These are phyloP conservation scores for Phrixothrix hirtus DNA, from an alignment of 2,888 invertebrate genomes.

Conservation along the genomic window DNA sequence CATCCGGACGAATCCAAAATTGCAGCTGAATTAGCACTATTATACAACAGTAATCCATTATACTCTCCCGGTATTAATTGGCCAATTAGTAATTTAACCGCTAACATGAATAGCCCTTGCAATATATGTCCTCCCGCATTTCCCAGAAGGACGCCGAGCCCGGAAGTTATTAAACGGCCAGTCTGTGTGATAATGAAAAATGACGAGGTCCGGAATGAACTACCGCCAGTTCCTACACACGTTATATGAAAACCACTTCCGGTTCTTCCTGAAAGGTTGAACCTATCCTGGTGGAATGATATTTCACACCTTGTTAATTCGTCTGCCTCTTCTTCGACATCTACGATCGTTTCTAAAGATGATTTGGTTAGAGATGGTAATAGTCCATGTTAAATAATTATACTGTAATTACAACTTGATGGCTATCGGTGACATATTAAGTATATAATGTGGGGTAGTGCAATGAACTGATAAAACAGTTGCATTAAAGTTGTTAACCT, in stretches of 20 bases:
- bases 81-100: conserved; percentile 46
- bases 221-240: conserved; percentile 58
- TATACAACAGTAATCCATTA: conserved; percentile 62
- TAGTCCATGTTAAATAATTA: conserved; percentile 45
- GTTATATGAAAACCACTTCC: conserved; percentile 86
- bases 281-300: conserved; percentile 58
- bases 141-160: conserved; percentile 49
- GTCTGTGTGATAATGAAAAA: conserved; percentile 69
- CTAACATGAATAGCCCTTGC: conserved; percentile 42
- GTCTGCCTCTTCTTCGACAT: conserved; percentile 52
- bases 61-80: conserved; percentile 58
- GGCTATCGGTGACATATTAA: not conserved
- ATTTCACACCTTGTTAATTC: conserved; percentile 54
- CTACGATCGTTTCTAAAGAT: conserved; percentile 40
- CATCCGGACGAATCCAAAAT: conserved; percentile 63
- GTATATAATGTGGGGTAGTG: conserved; percentile 13
- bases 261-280: conserved; percentile 74
- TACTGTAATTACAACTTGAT: conserved; percentile 6
- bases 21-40: conserved; percentile 71
- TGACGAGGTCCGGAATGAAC: conserved; percentile 59
- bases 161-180: conserved; percentile 57
- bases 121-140: conserved; percentile 55
- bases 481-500: conserved; percentile 8
- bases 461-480: conserved; percentile 9
- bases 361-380: conserved; percentile 47